A percentile compares a stretch with the other conserved stretches of the same genome.
These are phyloP conservation scores for Nettapus auritus DNA, from an alignment of 2,113 vertebrate species.

Conservation along the genomic window DNA sequence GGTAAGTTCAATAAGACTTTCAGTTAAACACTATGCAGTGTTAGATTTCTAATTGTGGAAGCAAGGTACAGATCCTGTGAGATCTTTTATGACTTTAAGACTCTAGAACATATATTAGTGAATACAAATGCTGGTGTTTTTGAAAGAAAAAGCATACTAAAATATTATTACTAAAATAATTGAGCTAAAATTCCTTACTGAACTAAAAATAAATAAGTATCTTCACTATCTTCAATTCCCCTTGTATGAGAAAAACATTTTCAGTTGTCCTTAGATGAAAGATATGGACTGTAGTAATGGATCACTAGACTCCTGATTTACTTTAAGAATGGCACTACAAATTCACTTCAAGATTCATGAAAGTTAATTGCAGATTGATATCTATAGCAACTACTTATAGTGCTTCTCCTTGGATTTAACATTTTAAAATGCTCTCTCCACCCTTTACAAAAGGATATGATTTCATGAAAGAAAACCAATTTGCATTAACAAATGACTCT, in stretches of 20 bases:
- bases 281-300: not conserved
- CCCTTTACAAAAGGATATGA: slow-evolving; percentile 29
- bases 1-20: not conserved
- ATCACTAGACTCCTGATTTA: slow-evolving; percentile 27
- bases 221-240: not conserved
- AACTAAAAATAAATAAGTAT: not conserved
- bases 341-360: slow-evolving; percentile 55
- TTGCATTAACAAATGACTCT: slow-evolving; percentile 60
- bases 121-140: not conserved
- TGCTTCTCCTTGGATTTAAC: slow-evolving; percentile 43
- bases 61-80: not conserved
- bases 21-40: not conserved
- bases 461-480: slow-evolving; percentile 61
- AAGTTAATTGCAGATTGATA: slow-evolving; percentile 13
- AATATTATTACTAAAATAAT: not conserved
- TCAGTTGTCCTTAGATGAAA: not conserved
- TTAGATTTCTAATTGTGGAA: not conserved
- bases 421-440: slow-evolving; percentile 52
- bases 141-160: not conserved
- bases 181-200: not conserved
- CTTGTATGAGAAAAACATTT: not conserved
- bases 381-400: slow-evolving; percentile 23
- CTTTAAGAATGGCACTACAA: slow-evolving; percentile 2
- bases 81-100: not conserved
- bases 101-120: not conserved